Base-by-base conservation (phyloP, 1,140 invertebrate species). In the Zaprionus ghesquierei region DNA sequence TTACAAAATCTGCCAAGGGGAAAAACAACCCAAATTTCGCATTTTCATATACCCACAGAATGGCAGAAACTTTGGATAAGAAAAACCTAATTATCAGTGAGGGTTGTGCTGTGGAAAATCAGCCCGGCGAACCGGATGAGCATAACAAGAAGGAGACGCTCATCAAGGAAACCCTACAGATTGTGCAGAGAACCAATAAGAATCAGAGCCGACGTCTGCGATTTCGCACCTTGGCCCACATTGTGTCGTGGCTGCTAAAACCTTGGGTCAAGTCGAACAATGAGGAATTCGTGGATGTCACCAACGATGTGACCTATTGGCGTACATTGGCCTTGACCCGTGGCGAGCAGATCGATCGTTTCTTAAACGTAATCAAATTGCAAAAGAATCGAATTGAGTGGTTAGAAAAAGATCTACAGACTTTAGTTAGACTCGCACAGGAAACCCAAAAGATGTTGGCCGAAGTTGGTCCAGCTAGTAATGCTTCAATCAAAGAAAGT, bases 401-500 rank as follows among this genome's bases (percentile, higher is more conserved):
- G 4, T 22, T 85, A 9, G 81, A 85, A 53, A 2, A 8, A 0
- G 69, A 81, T 49, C 29, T 85, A 1, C 23, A 23, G 8, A 58
- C 41, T 9, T 8, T 85, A 33, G 49, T 84, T 4, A 33, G 5
- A n/a, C 31, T 85, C 58, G 81, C 81, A 0, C 58, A 68, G 8
- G 77, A 85, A 2, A 85, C 81, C 0, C 69, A 79, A 29, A 41
- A 70, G 18, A 50, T 85, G 74, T 41, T 85, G 44, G 29, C 69
- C 29, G 51, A 70, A 4, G 65, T 85, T 3, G 61, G 22, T 1
- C 23, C 58, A 22, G 62, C 74, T 13, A 53, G 22, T 2, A 15
- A 15, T 41, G 0, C 10, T 0, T 12, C 53, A 0, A n/a, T 15
- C 12, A 70, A 13, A 15, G 22, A 22, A 29, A 44, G 22, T 15